Percentiles rank a stretch among this genome's conserved stretches.
These are phyloP conservation scores for Ophonus ardosiacus DNA, from an alignment of 2,888 invertebrate genomes.

Conservation along the genomic window DNA sequence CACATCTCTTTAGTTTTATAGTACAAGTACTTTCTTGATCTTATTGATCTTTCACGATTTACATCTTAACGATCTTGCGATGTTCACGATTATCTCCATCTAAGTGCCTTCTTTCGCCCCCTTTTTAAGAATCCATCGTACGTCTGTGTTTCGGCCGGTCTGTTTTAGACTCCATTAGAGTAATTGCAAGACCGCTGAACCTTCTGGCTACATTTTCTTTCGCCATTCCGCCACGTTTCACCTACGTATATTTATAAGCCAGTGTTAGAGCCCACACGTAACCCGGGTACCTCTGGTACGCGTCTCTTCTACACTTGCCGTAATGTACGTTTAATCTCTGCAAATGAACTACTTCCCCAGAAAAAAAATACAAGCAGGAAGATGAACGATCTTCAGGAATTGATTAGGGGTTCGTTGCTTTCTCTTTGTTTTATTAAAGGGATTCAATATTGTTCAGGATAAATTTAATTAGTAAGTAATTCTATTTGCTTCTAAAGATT, in stretches of 20 bases:
- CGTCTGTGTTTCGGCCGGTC: neutral
- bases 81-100: too few relatives aligned
- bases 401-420: too few relatives aligned
- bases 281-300: neutral
- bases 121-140: neutral
- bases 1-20: too few relatives aligned
- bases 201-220: conserved; percentile 63
- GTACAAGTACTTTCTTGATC: too few relatives aligned
- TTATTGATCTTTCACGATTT: too few relatives aligned
- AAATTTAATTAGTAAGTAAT: too few relatives aligned
- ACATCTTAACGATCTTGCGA: too few relatives aligned
- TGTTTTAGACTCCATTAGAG: conserved; percentile 68
- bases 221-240: conserved; percentile 55
- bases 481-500: too few relatives aligned
- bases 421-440: too few relatives aligned
- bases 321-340: conserved; percentile 60
- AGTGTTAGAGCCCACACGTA: conserved; percentile 53
- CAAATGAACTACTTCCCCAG: conserved; percentile 39
- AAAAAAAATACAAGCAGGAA: neutral
- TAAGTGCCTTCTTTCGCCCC: neutral
- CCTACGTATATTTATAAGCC: conserved; percentile 60
- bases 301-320: conserved; percentile 40
- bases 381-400: too few relatives aligned
- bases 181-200: conserved; percentile 68
- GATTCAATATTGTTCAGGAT: too few relatives aligned